Evolutionary conservation across 2,797 vertebrate genomes (phyloP).

Genomic region (Brachyalestes nurse): DNA sequence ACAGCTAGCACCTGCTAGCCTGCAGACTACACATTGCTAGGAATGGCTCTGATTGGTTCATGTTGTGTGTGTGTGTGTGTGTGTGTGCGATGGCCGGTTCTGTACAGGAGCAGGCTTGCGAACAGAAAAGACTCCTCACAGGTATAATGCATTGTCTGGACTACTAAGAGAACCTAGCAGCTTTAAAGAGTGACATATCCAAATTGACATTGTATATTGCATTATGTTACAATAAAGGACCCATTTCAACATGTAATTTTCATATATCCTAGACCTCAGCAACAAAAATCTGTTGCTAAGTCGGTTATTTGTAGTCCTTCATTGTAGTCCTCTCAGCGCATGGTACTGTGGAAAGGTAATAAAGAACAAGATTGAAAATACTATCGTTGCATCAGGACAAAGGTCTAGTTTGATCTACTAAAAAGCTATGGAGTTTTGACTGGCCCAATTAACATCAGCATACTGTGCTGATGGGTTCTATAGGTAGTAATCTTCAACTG

Average conservation of each 20-base stretch:
- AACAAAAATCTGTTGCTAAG: too few species aligned
- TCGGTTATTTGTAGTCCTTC: too few species aligned
- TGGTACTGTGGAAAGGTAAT: too few species aligned
- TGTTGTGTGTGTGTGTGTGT: slow-evolving; percentile 46
- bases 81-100: slow-evolving; percentile 45
- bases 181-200: background rate
- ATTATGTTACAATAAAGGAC: background rate
- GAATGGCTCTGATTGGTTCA: slow-evolving; percentile 48
- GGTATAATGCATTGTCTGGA: background rate
- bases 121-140: background rate
- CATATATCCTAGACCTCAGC: background rate
- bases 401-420: too few species aligned
- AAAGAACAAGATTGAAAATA: too few species aligned
- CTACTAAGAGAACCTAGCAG: background rate
- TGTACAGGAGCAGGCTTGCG: slow-evolving; percentile 19
- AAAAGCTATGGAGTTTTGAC: too few species aligned
- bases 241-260: background rate
- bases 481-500: too few species aligned
- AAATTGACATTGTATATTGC: background rate
- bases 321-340: too few species aligned
- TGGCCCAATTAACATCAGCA: too few species aligned
- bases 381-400: too few species aligned
- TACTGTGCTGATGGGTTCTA: too few species aligned
- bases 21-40: slow-evolving; percentile 56
- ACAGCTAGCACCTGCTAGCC: slow-evolving; percentile 54